A percentile compares a stretch with the other conserved stretches of the same genome.
Evolutionary conservation across 2,797 vertebrate species (phyloP).

Genomic region (Furcifer pardalis): DNA sequence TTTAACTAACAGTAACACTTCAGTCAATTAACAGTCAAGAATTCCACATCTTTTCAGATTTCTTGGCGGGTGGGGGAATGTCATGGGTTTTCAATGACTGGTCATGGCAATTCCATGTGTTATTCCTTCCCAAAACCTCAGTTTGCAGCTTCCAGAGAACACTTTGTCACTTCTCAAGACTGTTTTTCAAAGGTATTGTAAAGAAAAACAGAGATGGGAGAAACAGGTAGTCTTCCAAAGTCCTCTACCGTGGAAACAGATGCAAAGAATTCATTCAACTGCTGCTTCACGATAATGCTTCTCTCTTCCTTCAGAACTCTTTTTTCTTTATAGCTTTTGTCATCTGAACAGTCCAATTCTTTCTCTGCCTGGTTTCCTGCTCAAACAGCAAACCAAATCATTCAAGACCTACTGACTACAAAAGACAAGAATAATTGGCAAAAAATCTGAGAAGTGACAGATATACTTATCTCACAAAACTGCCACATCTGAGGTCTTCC

Average conservation of each 20-base stretch:
- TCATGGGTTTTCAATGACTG: background rate
- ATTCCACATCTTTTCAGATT: background rate
- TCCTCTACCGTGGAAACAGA: background rate
- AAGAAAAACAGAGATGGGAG: background rate
- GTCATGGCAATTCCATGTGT: background rate
- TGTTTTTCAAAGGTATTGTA: background rate
- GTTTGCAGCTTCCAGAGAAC: background rate
- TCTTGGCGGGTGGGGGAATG: background rate
- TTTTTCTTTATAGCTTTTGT: background rate
- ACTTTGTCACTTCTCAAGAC: background rate
- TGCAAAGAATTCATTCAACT: slow-evolving; percentile 6
- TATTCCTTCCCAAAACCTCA: background rate
- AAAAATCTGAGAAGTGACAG: slow-evolving; percentile 45
- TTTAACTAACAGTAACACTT: no score
- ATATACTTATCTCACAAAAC: slow-evolving; percentile 46
- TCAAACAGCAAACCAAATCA: slow-evolving; percentile 54
- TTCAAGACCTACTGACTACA: slow-evolving; percentile 50
- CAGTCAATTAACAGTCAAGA: background rate
- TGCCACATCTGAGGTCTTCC: slow-evolving; percentile 41
- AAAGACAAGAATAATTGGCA: slow-evolving; percentile 39
- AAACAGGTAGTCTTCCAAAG: background rate
- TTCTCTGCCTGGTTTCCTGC: background rate
- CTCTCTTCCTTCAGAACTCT: background rate
- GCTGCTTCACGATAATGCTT: background rate
- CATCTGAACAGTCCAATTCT: background rate